These are phyloP conservation scores for Pterocles gutturalis DNA, from an alignment of 2,113 vertebrate species.

Conservation along the genomic window DNA sequence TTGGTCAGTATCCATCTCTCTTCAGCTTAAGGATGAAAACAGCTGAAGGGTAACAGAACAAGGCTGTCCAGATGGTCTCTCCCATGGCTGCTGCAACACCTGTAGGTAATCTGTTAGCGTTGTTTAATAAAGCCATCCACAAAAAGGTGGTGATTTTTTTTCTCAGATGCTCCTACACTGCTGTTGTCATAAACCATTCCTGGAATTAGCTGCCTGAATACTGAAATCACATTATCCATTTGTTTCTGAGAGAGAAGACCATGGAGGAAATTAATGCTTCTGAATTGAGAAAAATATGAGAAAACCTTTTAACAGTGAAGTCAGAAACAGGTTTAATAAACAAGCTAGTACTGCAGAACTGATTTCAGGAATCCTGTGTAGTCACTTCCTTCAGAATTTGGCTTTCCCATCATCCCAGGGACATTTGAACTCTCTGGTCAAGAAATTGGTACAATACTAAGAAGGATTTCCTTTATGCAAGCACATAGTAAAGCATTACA, in stretches of 20 bases:
- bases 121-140: not conserved
- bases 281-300: not conserved
- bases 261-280: not conserved
- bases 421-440: not conserved
- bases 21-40: not conserved
- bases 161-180: not conserved
- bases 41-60: not conserved
- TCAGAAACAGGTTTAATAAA: not conserved
- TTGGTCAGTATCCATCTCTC: not conserved
- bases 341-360: not conserved
- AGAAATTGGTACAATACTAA: not conserved
- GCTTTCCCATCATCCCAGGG: not conserved
- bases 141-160: not conserved
- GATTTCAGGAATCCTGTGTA: not conserved
- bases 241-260: not conserved
- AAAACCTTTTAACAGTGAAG: not conserved
- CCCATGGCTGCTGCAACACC: not conserved
- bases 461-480: not conserved
- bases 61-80: not conserved
- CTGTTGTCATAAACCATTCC: not conserved
- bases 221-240: not conserved
- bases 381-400: not conserved
- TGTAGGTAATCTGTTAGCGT: not conserved
- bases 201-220: not conserved
- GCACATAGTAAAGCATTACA: not conserved